Evolutionary conservation across 2,113 vertebrate species (phyloP), one percentile per base, ranked within the genome.

Genomic region (Piaya cayana): DNA sequence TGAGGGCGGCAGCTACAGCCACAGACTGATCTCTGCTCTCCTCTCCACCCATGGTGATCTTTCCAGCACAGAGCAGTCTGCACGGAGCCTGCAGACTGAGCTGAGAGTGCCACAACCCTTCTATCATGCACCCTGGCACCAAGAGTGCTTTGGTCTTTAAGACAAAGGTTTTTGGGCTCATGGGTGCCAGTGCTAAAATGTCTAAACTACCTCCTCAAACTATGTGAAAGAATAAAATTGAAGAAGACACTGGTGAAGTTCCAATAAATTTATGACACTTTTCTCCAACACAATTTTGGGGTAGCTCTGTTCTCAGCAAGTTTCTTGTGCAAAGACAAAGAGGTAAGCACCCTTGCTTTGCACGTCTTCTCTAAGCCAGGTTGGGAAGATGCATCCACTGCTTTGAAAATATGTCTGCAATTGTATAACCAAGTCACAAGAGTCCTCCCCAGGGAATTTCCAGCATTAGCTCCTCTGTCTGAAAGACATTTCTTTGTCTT

Each of bases 401-500:
- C 64, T 79, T 80, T 80, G 65, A 42, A 82, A 88, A 89, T 0
- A 0, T 62, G 19, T 56, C 55, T 90, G 43, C 45, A 71, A 0
- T 32, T 9, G 10, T 14, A 12, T 45, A 87, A 55, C 23, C 2
- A 0, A 74, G 67, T 93, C 91, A 86, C 77, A 71, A 85, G 62
- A 29, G 49, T 49, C n/a, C 25, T 86, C 52, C 64, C 42, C 37
- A 30, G 55, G 37, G 53, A 58, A 43, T 25, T 82, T 72, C 45
- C 37, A 88, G 37, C 23, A 32, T 72, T 64, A 65, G 4, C 39
- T 89, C 12, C 49, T 64, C n/a, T 22, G 17, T 86, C 55, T 79
- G 60, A 64, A 81, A 92, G 60, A 52, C 20, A 78, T 94, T 88
- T 90, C 27, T 88, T 92, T 94, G 79, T 93, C 59, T 80, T 67